Evolutionary conservation across 2,797 vertebrate species (phyloP), one percentile per base, ranked within the genome.

Genomic region (Paguma larvata): DNA sequence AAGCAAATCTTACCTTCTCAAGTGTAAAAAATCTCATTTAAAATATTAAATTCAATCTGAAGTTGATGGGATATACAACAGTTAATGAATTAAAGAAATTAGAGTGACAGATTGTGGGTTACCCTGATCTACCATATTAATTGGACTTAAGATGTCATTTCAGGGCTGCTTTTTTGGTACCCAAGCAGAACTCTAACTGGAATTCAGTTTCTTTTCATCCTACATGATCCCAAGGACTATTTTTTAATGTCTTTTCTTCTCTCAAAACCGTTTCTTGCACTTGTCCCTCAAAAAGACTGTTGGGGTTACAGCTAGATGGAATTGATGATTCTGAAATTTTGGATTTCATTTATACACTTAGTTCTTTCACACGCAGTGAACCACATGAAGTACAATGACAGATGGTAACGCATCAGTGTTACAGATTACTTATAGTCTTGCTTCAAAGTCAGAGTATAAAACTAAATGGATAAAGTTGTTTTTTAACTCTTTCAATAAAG

Each of bases 71-170:
- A 86, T 94, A 93, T 4, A 56, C 23, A 53, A 87, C 59, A 30
- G n/a, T 62, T 94, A 82, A 92, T 77, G 63, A 53, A 63, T 86
- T 86, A 95, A 84, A 73, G 38, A 91, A 59, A 89, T 73, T 56
- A 96, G 10, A 91, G 44, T 38, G 38, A 30, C 75, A 85, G 41
- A 46, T 32, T 46, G 23, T 18, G 21, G 75, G 14, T 83, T 93
- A 34, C 27, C 6, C 51, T 80, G 44, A 63, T 21, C 46, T 18
- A 67, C 34, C 48, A 62, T 51, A 65, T 79, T 92, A 62, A 91
- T 84, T 94, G 89, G 68, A 88, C 56, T 91, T 73, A 80, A 93
- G 9, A 16, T 62, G 14, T 87, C 23, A 80, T 80, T 97, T 95
- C 65, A 65, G 75, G 32, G 25, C 92, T 67, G 38, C 4, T 19